These are phyloP conservation scores for Melanogrammus aeglefinus DNA, from an alignment of 2,797 vertebrate genomes.

Conservation along the genomic window DNA sequence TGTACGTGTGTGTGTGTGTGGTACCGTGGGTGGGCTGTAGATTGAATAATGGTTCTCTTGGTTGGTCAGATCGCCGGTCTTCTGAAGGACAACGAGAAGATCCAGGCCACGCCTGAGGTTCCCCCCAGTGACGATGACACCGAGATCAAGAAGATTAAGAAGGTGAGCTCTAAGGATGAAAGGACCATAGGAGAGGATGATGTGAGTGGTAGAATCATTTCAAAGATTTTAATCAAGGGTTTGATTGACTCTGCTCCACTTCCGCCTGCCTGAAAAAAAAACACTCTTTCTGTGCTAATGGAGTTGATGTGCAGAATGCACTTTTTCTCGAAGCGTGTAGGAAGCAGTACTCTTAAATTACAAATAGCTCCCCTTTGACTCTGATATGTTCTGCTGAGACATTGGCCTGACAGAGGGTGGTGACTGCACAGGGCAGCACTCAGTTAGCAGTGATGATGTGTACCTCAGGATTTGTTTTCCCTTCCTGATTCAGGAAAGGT, in stretches of 20 bases:
- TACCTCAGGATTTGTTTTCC: not conserved
- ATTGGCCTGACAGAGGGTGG: not conserved
- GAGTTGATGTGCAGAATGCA: no score
- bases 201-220: no score
- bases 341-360: not conserved
- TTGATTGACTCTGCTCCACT: no score
- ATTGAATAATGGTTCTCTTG: constrained; percentile 8
- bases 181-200: not conserved
- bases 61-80: constrained; percentile 82
- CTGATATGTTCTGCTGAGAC: not conserved
- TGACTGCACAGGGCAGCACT: not conserved
- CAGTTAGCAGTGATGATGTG: not conserved
- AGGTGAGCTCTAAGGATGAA: constrained; percentile 70
- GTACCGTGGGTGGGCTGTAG: no score
- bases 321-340: not conserved
- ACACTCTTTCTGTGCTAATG: no score
- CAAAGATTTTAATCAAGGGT: no score
- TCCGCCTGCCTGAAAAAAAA: no score
- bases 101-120: constrained; percentile 83
- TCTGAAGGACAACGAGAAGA: constrained; percentile 92
- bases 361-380: not conserved
- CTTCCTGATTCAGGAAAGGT: not conserved
- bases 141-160: constrained; percentile 98
- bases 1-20: not conserved
- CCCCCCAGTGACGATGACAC: constrained; percentile 85